phyloP scores from a whole-genome alignment of 2,113 vertebrate genomes.

The Podiceps cristatus region DNA sequence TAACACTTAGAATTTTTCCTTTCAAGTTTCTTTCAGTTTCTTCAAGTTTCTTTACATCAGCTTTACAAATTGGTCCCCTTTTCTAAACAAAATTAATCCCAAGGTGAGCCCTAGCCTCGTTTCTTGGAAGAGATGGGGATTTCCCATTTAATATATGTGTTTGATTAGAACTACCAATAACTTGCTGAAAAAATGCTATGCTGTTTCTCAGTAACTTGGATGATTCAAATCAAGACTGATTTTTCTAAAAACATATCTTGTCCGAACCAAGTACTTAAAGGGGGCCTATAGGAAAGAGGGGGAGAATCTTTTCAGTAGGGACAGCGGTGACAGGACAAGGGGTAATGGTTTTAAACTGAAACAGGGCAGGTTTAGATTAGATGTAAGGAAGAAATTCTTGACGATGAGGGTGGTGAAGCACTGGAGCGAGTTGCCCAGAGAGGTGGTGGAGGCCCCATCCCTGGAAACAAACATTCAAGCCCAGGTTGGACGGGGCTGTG shows the following conservation, averaged over 20 bases:
- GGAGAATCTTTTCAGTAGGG: too few species aligned
- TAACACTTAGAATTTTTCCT: neutral
- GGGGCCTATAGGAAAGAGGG: too few species aligned
- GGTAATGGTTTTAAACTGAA: too few species aligned
- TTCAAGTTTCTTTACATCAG: neutral
- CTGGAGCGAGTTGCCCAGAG: too few species aligned
- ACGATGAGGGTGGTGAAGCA: too few species aligned
- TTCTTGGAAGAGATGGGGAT: neutral
- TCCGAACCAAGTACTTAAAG: too few species aligned
- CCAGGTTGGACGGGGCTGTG: too few species aligned
- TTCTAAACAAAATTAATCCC: neutral
- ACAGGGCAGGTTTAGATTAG: too few species aligned
- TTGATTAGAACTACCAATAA: neutral
- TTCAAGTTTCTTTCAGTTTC: neutral
- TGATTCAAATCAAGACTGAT: neutral
- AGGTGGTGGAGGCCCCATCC: too few species aligned
- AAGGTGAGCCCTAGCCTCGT: accelerated
- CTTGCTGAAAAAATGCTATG: neutral
- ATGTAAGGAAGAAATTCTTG: too few species aligned
- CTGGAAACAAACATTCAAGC: too few species aligned
- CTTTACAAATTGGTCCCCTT: neutral
- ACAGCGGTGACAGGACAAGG: too few species aligned
- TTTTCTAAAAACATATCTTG: neutral
- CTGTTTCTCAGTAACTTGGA: neutral
- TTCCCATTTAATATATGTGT: neutral